Evolutionary conservation across 2,888 invertebrate species (phyloP).

Genomic region (Sesia apiformis): DNA sequence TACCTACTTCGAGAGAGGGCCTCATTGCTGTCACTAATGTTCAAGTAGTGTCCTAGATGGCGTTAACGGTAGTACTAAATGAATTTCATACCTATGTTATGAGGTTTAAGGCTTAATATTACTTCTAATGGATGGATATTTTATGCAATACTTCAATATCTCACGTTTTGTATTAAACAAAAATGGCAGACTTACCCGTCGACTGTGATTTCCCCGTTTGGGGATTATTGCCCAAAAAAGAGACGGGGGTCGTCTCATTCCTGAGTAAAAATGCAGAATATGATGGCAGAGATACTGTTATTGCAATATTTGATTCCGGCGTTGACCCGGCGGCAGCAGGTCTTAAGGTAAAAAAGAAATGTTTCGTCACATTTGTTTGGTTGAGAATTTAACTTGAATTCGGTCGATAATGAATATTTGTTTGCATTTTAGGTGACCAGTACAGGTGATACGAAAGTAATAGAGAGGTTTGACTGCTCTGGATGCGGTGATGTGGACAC

Average conservation of each 20-base stretch:
- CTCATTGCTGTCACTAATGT: too few relatives aligned
- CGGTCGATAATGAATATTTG: constrained; percentile 13
- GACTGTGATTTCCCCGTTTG: constrained; percentile 85
- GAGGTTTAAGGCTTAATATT: too few relatives aligned
- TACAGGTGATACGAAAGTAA: constrained; percentile 92
- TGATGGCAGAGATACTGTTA: constrained; percentile 92
- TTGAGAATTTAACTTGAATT: constrained; percentile 24
- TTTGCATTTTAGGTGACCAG: constrained; percentile 80
- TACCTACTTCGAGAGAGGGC: too few relatives aligned
- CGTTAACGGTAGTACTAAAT: too few relatives aligned
- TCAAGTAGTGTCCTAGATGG: too few relatives aligned
- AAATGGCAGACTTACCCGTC: constrained; percentile 72
- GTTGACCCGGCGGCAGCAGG: constrained; percentile 97
- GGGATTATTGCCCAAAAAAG: constrained; percentile 93
- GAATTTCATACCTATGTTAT: too few relatives aligned
- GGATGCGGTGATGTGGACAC: constrained; percentile 98
- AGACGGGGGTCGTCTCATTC: constrained; percentile 92
- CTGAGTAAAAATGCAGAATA: constrained; percentile 90
- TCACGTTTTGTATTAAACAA: too few relatives aligned
- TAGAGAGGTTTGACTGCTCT: constrained; percentile 95
- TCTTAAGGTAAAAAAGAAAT: constrained; percentile 82
- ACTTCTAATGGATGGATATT: too few relatives aligned
- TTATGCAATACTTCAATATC: too few relatives aligned
- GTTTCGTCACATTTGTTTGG: constrained; percentile 29
- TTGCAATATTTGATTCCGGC: constrained; percentile 98